These are phyloP conservation scores for Calidris pugnax DNA, from an alignment of 2,113 vertebrate genomes.

Conservation along the genomic window DNA sequence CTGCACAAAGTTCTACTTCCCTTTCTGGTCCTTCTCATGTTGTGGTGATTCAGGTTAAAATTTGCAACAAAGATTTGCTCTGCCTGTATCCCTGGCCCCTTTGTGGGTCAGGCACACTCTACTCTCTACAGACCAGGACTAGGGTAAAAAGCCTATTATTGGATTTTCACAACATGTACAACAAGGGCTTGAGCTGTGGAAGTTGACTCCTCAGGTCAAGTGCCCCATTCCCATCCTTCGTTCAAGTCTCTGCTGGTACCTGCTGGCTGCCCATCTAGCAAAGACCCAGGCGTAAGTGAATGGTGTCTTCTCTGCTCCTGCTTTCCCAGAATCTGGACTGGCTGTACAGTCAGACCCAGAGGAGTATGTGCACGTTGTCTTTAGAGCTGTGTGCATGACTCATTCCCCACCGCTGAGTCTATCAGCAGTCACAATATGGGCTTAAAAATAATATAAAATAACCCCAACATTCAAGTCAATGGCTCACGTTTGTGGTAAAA, in stretches of 20 bases:
- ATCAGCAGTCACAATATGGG: neutral
- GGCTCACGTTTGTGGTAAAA: neutral
- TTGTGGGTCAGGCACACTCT: neutral
- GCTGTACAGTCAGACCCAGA: neutral
- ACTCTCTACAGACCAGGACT: neutral
- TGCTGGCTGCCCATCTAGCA: neutral
- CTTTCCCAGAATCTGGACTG: neutral
- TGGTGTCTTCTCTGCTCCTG: neutral
- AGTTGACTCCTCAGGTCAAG: neutral
- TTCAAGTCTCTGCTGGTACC: neutral
- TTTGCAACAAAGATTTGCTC: neutral
- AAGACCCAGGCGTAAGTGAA: neutral
- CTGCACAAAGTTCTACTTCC: neutral
- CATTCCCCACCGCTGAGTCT: neutral
- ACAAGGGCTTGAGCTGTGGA: neutral
- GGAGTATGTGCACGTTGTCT: neutral
- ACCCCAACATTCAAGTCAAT: neutral
- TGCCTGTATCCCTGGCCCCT: neutral
- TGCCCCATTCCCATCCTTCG: neutral
- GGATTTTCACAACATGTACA: neutral
- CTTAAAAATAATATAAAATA: neutral
- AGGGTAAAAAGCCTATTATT: neutral
- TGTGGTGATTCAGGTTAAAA: neutral
- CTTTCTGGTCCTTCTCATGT: neutral
- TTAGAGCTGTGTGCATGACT: neutral